A percentile compares a stretch with the other conserved stretches of the same genome.
These are phyloP conservation scores for Sarcophaga subvicina DNA, from an alignment of 2,888 invertebrate genomes.

Conservation along the genomic window DNA sequence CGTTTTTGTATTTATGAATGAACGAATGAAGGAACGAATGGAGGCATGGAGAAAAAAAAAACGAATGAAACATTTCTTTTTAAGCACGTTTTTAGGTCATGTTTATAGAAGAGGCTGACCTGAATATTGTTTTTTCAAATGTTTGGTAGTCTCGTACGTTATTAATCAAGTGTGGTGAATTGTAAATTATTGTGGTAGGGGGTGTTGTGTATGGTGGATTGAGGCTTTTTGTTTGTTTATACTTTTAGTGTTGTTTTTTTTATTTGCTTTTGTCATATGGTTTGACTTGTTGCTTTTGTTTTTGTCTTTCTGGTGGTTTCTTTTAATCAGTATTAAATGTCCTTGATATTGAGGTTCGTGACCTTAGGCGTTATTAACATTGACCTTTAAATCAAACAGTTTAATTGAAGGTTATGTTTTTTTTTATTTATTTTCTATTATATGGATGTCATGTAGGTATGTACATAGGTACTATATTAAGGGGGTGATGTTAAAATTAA, in stretches of 20 bases:
- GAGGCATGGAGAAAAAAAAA: no score
- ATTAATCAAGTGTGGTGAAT: not conserved
- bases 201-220: constrained; percentile 5
- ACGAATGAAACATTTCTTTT: not conserved
- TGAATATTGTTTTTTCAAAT: constrained; percentile 11
- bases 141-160: not conserved
- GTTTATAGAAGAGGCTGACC: constrained; percentile 35
- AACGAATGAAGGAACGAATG: not conserved
- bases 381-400: constrained; percentile 56
- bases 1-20: constrained; percentile 59
- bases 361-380: constrained; percentile 48
- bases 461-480: no score
- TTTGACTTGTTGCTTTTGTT: constrained; percentile 58
- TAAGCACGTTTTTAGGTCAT: constrained; percentile 67
- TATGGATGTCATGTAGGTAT: no score
- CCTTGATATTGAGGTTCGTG: constrained; percentile 48
- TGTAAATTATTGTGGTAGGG: not conserved
- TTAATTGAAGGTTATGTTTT: constrained; percentile 17
- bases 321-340: constrained; percentile 24
- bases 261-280: not conserved
- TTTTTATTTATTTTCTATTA: not conserved
- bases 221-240: constrained; percentile 31
- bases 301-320: not conserved
- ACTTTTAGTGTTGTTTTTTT: constrained; percentile 43
- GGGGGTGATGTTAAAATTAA: no score